phyloP scores from a whole-genome alignment of 2,113 vertebrate species.

The Chaenocephalus aceratus region DNA sequence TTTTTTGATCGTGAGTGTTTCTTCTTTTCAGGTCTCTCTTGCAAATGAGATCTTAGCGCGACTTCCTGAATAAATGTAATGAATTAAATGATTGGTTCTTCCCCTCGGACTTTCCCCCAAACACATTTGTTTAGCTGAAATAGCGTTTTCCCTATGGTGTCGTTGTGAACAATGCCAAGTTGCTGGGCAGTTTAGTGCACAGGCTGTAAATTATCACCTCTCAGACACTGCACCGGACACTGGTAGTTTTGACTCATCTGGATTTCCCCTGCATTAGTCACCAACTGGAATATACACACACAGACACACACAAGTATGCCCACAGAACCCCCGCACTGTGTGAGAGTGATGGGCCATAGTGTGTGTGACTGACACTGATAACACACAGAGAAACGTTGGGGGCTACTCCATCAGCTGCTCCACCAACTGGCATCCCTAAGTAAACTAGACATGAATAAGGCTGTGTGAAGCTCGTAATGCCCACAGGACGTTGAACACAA shows the following conservation, averaged over 20 bases:
- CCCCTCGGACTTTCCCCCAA: no score
- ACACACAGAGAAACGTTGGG: slow-evolving; percentile 46
- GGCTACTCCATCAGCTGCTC: slow-evolving; percentile 81
- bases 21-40: no score
- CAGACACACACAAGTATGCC: slow-evolving; percentile 70
- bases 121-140: slow-evolving; percentile 38
- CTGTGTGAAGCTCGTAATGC: slow-evolving; percentile 53
- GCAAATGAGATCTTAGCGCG: no score
- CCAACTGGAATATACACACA: slow-evolving; percentile 80
- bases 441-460: slow-evolving; percentile 77
- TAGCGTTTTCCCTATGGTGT: slow-evolving; percentile 34
- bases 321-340: slow-evolving; percentile 59
- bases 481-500: slow-evolving; percentile 61
- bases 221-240: slow-evolving; percentile 73
- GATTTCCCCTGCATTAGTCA: slow-evolving; percentile 86
- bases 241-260: slow-evolving; percentile 83
- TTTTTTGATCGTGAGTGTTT: no score
- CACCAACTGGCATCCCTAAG: slow-evolving; percentile 80
- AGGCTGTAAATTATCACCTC: slow-evolving; percentile 78
- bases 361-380: slow-evolving; percentile 71
- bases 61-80: no score
- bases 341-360: slow-evolving; percentile 62
- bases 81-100: background rate
- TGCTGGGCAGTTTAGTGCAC: slow-evolving; percentile 82
- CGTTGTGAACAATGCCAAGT: slow-evolving; percentile 73